Evolutionary conservation across 2,888 invertebrate genomes (phyloP), one percentile per base, ranked within the genome.

Genomic region (Dolichopus griseipennis): DNA sequence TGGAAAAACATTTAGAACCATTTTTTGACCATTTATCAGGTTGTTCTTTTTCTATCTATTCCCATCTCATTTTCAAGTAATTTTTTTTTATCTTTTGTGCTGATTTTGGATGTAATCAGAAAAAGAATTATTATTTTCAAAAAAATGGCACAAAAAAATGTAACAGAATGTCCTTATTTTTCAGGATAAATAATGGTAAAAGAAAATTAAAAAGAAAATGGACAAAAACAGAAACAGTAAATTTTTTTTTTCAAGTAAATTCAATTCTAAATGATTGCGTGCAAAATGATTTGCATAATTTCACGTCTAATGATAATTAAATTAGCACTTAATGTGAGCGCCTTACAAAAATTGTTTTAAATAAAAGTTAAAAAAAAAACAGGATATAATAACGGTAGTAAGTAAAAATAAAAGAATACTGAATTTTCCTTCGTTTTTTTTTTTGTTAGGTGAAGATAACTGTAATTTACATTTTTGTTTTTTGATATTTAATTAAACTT

Each of bases 281-380:
- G 52, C 52, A 18, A 52, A 52, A 52, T 52, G 52, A 52, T 52
- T 52, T 52, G 18, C 52, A 52, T 52, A 52, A 52, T 52, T 52
- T 52, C n/a, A 52, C 52, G 52, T 52, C 52, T 52, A 52, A 52
- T 52, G 52, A 52, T 52, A 52, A 52, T 52, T 52, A 52, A 52
- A 52, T 52, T 52, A 52, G 52, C 52, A 52, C 52, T 52, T 52
- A 52, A 52, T 15, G 52, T 52, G 52, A 9, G 12, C 18, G n/a
- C 52, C 52, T 52, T 2, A 8, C 37, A 10, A 12, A 37, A 37
- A 37, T 27, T 27, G 5, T 4, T 27, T 27, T 27, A 27, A 27
- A 12, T 37, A 37, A 12, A 34, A 34, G 34, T 34, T 34, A 34
- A 34, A 34, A 7, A 10, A 37, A 37, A 37, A 37, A 5, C 27